Conservation (phyloP, 1,140 invertebrate species). For the Anthonomus grandis region DNA sequence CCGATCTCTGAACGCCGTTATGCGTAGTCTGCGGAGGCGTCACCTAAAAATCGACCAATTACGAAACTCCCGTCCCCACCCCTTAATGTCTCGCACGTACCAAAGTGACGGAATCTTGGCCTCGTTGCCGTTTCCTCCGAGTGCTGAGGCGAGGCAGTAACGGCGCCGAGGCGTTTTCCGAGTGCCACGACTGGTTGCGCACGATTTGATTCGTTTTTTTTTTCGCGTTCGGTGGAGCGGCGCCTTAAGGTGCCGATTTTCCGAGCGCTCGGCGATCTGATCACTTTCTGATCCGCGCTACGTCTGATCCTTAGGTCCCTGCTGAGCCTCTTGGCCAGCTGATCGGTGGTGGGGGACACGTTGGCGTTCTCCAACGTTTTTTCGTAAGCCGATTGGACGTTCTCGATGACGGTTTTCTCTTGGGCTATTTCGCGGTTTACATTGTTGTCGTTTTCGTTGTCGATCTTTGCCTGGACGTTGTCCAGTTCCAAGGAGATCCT, state of each 20-base stretch:
- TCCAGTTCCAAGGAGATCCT: slow-evolving; percentile 66
- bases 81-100: too few species aligned
- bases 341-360: slow-evolving; percentile 61
- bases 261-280: slow-evolving; percentile 70
- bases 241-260: slow-evolving; percentile 73
- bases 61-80: too few species aligned
- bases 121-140: background rate
- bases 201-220: slow-evolving; percentile 31
- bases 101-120: background rate
- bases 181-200: slow-evolving; percentile 45
- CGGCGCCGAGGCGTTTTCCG: slow-evolving; percentile 1
- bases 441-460: slow-evolving; percentile 22
- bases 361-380: slow-evolving; percentile 66
- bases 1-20: background rate
- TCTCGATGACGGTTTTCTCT: slow-evolving; percentile 41
- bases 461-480: slow-evolving; percentile 43
- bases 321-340: slow-evolving; percentile 65
- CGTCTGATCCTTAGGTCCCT: slow-evolving; percentile 69
- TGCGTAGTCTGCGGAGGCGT: background rate
- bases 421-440: slow-evolving; percentile 10
- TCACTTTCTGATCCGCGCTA: slow-evolving; percentile 65
- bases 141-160: slow-evolving; percentile 12
- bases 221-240: slow-evolving; percentile 57
- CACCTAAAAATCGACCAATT: background rate
- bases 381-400: slow-evolving; percentile 67